phyloP scores from a whole-genome alignment of 1,140 invertebrate species.

The Muscidifurax raptorellus region DNA sequence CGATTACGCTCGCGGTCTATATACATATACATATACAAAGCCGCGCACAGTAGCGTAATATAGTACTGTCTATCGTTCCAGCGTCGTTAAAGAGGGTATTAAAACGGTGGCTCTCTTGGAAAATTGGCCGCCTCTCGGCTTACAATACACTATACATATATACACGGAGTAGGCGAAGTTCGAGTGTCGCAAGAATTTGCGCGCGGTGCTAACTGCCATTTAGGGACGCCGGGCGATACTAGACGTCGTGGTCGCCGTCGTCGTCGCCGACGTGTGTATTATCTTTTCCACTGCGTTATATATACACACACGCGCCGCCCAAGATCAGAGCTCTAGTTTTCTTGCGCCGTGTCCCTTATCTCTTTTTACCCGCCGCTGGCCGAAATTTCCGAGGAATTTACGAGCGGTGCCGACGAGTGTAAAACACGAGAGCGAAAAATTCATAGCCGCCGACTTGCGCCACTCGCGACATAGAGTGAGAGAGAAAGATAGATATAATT shows the following conservation, averaged over 20 bases:
- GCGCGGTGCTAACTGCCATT: constrained; percentile 16
- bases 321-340: constrained; percentile 6
- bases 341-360: neutral
- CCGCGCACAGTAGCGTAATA: neutral
- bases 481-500: neutral
- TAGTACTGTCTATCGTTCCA: neutral
- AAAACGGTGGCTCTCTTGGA: constrained; percentile 18
- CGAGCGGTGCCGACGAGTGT: constrained; percentile 9
- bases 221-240: neutral
- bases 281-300: neutral
- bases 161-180: constrained; percentile 19
- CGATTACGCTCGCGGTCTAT: neutral
- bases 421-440: neutral
- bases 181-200: constrained; percentile 32
- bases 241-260: neutral
- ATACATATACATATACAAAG: neutral
- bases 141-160: constrained; percentile 2
- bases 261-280: neutral
- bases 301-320: neutral
- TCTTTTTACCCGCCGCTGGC: constrained; percentile 5
- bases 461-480: neutral
- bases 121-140: neutral
- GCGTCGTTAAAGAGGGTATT: constrained; percentile 33
- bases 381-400: constrained; percentile 29
- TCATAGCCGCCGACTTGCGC: neutral